Conservation (phyloP, 2,797 vertebrate species). For the Paguma larvata region DNA sequence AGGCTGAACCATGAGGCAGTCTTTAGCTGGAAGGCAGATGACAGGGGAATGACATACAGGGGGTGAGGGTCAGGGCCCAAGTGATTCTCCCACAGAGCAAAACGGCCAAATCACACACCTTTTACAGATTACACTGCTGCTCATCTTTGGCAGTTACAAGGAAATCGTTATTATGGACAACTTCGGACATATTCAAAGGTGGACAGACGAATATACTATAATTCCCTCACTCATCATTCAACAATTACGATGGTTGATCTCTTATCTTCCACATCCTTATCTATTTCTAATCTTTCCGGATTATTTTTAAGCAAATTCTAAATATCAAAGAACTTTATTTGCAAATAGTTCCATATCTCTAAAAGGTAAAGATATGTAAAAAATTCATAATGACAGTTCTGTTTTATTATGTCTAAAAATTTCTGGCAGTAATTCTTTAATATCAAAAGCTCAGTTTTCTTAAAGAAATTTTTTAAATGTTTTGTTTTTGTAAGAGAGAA, state of each 20-base stretch:
- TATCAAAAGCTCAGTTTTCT: not conserved
- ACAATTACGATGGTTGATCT: not conserved
- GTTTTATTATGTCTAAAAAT: not conserved
- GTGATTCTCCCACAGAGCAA: not conserved
- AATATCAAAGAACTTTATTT: slow-evolving; percentile 17
- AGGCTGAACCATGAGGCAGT: not conserved
- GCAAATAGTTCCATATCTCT: not conserved
- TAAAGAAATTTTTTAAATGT: too few species aligned
- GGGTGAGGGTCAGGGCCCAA: not conserved
- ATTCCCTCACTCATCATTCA: not conserved
- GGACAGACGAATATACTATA: not conserved
- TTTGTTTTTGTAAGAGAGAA: too few species aligned
- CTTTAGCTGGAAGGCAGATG: slow-evolving; percentile 45
- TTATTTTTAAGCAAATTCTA: not conserved
- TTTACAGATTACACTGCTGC: slow-evolving; percentile 16
- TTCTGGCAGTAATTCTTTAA: slow-evolving; percentile 23
- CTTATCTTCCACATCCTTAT: not conserved
- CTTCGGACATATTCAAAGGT: not conserved
- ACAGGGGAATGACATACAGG: slow-evolving; percentile 47
- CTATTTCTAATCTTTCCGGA: not conserved
- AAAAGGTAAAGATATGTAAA: not conserved
- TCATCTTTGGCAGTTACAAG: not conserved
- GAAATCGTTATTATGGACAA: not conserved
- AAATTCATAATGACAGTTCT: not conserved
- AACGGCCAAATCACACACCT: not conserved